Percentiles rank a stretch among this genome's conserved stretches.
phyloP scores from a whole-genome alignment of 2,888 invertebrate genomes.

The Pelosia muscerda region DNA sequence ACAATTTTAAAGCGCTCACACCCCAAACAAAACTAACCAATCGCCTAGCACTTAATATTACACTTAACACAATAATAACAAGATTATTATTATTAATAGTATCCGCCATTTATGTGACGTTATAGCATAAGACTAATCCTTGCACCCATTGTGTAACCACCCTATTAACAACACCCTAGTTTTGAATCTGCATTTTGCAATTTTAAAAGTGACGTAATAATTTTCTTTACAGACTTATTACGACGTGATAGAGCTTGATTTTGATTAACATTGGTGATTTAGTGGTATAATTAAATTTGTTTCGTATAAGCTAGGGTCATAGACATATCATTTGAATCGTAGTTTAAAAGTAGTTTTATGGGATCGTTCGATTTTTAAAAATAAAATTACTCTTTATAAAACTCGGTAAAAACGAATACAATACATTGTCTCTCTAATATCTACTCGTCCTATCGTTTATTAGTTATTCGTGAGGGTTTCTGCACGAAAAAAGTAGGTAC shows the following conservation, averaged over 20 bases:
- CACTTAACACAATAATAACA: constrained; percentile 43
- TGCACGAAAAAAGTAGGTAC: too few species aligned
- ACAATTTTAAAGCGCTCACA: constrained; percentile 16
- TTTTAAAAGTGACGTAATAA: constrained; percentile 12
- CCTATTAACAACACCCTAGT: constrained; percentile 63
- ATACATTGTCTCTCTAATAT: too few species aligned
- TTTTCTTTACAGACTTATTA: constrained; percentile 28
- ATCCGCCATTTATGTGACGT: constrained; percentile 76
- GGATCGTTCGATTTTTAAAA: constrained; percentile 22
- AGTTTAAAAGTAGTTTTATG: constrained; percentile 37
- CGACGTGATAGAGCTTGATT: constrained; percentile 48
- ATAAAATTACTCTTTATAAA: not conserved
- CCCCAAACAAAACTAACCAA: constrained; percentile 29
- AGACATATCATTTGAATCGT: constrained; percentile 42
- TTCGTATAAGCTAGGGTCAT: constrained; percentile 50
- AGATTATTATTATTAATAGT: constrained; percentile 58
- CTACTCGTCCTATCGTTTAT: too few species aligned
- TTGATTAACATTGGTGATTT: constrained; percentile 29
- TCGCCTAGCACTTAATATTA: constrained; percentile 25
- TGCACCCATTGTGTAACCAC: constrained; percentile 73
- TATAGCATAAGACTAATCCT: constrained; percentile 82
- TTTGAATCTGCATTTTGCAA: constrained; percentile 34
- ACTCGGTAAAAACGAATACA: too few species aligned
- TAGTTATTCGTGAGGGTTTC: too few species aligned
- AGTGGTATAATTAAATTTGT: constrained; percentile 11